Evolutionary conservation across 2,113 vertebrate species (phyloP), one percentile per base, ranked within the genome.

Genomic region (Protobothrops flavoviridis): DNA sequence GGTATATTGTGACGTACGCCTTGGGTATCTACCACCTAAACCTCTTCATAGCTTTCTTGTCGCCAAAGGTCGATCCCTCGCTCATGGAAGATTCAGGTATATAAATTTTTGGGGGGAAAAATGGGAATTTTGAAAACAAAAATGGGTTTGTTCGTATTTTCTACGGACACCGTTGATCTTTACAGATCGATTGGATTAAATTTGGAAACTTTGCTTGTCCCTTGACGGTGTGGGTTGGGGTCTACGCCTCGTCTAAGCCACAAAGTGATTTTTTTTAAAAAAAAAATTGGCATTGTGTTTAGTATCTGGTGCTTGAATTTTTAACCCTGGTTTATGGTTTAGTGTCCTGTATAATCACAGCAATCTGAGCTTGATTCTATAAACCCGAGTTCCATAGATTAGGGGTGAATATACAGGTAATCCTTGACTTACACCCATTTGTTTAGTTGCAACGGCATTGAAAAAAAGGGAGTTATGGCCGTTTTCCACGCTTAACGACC

Each of bases 1-100:
- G 98, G 98, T 98, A 98, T 96, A 98, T 98, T 89, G 98, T 98
- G 96, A 98, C 98, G 87, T 98, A 98, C 45, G 98, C 98, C 96
- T 97, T 98, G 97, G 98, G 98, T 45, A 98, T 98, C 97, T 98
- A 98, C 97, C 98, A 98, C 61, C 97, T 98, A 93, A 98, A 98
- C 90, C 98, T 98, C 87, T 98, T 98, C 97, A 98, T 98, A 97
- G 98, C 98, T 96, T 98, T 98, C 95, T 97, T 98, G 85, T 98
- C 98, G 29, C 98, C 98, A 93, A 98, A 98, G 96, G 98, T 98
- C 97, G 98, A 98, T 56, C 98, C 98, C 85, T 98, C 98, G 86
- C 93, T 98, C 94, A 97, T 98, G 98, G 98, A 98, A 93, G 98
- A 98, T 43, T 98, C 98, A 98, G 98, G 98, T 98, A 98, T 5